Evolutionary conservation across 2,888 invertebrate genomes (phyloP).

Genomic region (Quadroppia sp.): DNA sequence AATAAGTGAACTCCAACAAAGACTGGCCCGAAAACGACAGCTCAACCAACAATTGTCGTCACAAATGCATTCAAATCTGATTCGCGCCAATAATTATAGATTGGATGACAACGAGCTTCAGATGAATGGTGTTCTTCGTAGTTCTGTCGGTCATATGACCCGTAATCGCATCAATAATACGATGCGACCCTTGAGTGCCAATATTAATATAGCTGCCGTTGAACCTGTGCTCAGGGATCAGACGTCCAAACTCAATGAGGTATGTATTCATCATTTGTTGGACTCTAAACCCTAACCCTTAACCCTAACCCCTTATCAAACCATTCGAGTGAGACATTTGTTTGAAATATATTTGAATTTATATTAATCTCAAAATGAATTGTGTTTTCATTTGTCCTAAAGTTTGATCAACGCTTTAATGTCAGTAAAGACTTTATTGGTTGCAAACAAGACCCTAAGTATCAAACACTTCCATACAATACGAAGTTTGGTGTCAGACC

Average conservation of each 20-base stretch:
- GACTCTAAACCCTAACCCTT: too few species aligned
- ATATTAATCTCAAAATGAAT: neutral
- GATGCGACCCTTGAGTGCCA: conserved; percentile 47
- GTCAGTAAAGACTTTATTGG: conserved; percentile 23
- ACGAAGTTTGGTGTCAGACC: conserved; percentile 64
- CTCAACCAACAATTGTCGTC: conserved; percentile 70
- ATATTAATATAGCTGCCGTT: conserved; percentile 52
- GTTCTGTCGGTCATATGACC: conserved; percentile 38
- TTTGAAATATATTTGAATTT: neutral
- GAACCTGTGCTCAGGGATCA: conserved; percentile 53
- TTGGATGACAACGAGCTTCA: neutral
- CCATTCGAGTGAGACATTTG: too few species aligned
- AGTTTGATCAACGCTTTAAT: conserved; percentile 20
- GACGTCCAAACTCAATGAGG: conserved; percentile 7
- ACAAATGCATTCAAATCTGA: conserved; percentile 52
- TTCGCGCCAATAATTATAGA: conserved; percentile 7
- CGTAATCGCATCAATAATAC: conserved; percentile 9
- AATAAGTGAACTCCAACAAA: conserved; percentile 86
- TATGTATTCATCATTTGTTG: neutral
- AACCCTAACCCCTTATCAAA: too few species aligned
- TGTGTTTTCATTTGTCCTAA: neutral
- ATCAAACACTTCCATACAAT: conserved; percentile 84
- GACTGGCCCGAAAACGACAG: conserved; percentile 79
- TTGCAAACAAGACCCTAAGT: conserved; percentile 66
- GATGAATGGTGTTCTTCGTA: conserved; percentile 13